phyloP scores from a whole-genome alignment of 1,140 invertebrate genomes.

The Leguminivora glycinivorella region DNA sequence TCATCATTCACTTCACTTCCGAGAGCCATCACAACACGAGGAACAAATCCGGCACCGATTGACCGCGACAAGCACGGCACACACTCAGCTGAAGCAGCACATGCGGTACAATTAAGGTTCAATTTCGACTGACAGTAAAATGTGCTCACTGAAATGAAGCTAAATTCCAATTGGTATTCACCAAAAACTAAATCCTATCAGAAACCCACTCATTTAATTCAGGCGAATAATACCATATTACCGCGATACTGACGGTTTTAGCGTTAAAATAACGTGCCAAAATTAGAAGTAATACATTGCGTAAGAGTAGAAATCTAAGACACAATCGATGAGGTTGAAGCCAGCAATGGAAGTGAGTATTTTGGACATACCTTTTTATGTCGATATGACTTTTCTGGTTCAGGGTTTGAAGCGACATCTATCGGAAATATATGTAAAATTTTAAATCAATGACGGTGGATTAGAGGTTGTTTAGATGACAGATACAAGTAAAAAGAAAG shows the following conservation, averaged over 20 bases:
- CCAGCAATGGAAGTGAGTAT: conserved; percentile 28
- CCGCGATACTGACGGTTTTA: background rate
- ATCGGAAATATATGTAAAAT: conserved; percentile 24
- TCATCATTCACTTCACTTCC: conserved; percentile 79
- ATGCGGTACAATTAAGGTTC: conserved; percentile 76
- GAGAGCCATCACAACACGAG: conserved; percentile 80
- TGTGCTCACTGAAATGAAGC: conserved; percentile 46
- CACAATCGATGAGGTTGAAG: background rate
- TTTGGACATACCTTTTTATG: background rate
- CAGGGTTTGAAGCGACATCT: conserved; percentile 39
- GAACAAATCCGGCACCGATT: conserved; percentile 73
- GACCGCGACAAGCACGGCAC: conserved; percentile 74
- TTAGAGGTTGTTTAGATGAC: conserved; percentile 24
- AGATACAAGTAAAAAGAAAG: background rate
- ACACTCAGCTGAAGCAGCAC: conserved; percentile 76
- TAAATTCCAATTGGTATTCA: conserved; percentile 37
- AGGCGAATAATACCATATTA: conserved; percentile 13
- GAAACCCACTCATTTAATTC: conserved; percentile 2
- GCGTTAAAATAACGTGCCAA: background rate
- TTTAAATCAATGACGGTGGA: conserved; percentile 44
- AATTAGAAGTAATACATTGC: background rate
- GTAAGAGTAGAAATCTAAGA: too few species aligned
- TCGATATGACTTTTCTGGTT: background rate
- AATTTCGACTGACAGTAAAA: conserved; percentile 61
- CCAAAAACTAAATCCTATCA: conserved; percentile 12